A percentile compares a stretch with the other conserved stretches of the same genome.
Evolutionary conservation across 1,140 invertebrate species (phyloP).

Genomic region (Episyrphus balteatus): DNA sequence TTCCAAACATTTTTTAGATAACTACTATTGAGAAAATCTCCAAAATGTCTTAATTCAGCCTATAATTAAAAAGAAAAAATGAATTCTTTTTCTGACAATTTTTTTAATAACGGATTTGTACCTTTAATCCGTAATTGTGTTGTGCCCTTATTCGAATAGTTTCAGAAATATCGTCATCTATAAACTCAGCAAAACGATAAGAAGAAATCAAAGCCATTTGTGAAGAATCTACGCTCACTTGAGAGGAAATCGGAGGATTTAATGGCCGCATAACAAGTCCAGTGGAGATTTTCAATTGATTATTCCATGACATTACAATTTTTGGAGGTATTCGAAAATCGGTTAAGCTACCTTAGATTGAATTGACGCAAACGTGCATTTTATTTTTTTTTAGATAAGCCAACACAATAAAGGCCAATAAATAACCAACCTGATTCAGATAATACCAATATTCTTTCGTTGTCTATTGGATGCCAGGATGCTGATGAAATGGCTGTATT

Average conservation of each 20-base stretch:
- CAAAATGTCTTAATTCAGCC: no score
- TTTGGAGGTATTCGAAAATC: slow-evolving; percentile 4
- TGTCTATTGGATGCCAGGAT: slow-evolving; percentile 30
- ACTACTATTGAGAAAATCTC: no score
- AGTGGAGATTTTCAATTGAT: slow-evolving; percentile 2
- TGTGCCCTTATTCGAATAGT: slow-evolving; percentile 60
- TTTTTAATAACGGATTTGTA: slow-evolving; percentile 17
- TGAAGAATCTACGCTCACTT: no score
- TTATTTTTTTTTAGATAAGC: no score
- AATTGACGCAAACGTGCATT: neutral
- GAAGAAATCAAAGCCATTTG: no score
- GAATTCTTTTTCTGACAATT: no score
- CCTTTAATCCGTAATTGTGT: slow-evolving; percentile 67
- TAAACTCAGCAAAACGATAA: no score
- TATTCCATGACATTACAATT: slow-evolving; percentile 1
- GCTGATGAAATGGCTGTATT: slow-evolving; percentile 14
- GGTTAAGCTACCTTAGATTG: neutral
- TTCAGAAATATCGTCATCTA: slow-evolving; percentile 55
- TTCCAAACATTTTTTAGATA: neutral
- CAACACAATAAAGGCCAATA: no score
- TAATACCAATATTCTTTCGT: slow-evolving; percentile 24
- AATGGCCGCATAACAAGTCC: neutral
- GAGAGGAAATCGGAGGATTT: no score
- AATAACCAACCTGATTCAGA: slow-evolving; percentile 10
- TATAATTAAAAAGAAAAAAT: neutral